Conservation (phyloP, 2,888 invertebrate species). For the Drosophila hamatofila region DNA sequence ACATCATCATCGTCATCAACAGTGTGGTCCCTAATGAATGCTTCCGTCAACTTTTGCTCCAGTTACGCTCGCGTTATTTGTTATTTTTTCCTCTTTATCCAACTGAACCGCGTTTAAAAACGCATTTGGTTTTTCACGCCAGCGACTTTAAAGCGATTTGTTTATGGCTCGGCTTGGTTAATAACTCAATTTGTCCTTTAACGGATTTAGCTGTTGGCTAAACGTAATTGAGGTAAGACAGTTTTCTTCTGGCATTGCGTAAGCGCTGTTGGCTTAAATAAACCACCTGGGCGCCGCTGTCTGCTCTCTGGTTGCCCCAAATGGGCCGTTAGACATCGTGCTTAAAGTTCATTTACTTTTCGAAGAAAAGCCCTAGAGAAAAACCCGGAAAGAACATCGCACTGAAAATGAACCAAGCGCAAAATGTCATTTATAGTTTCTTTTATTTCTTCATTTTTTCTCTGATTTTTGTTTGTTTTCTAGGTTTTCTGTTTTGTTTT, state of each 20-base stretch:
- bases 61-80: constrained; percentile 26
- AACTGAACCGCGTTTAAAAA: constrained; percentile 52
- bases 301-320: constrained; percentile 12
- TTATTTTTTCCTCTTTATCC: background rate
- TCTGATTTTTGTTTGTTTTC: constrained; percentile 12
- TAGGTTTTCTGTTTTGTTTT: constrained; percentile 2
- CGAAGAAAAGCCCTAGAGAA: constrained; percentile 60
- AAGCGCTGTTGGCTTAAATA: constrained; percentile 13
- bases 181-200: constrained; percentile 61
- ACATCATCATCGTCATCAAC: background rate
- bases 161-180: constrained; percentile 17
- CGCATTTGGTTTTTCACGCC: constrained; percentile 51
- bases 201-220: constrained; percentile 32
- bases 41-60: constrained; percentile 49
- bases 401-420: constrained; percentile 29
- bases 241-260: constrained; percentile 35
- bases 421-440: constrained; percentile 60
- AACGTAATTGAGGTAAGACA: constrained; percentile 47
- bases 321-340: constrained; percentile 62
- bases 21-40: constrained; percentile 60
- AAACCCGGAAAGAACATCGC: constrained; percentile 46
- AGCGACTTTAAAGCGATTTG: constrained; percentile 32
- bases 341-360: constrained; percentile 75
- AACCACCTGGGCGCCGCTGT: constrained; percentile 32
- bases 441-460: constrained; percentile 40